Percentiles rank a stretch among this genome's conserved stretches.
Conservation (phyloP, 2,888 invertebrate genomes). For the Agriopis leucophaearia region DNA sequence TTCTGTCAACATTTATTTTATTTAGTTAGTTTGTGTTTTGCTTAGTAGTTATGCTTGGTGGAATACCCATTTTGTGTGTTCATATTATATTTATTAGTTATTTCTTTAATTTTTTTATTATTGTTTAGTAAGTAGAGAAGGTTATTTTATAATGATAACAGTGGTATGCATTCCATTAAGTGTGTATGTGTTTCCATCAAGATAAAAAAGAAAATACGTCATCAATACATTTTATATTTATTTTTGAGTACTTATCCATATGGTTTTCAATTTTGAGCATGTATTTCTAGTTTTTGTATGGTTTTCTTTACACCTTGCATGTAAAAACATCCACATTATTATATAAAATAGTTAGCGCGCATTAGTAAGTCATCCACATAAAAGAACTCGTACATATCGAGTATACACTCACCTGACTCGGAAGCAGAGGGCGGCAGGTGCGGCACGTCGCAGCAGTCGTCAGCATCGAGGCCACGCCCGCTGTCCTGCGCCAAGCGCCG, state of each 20-base stretch:
- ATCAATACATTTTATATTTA: neutral
- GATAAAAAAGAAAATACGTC: neutral
- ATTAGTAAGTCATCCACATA: constrained; percentile 15
- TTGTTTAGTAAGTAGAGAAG: neutral
- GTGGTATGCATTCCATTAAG: neutral
- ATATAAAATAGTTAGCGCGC: neutral
- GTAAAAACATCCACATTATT: neutral
- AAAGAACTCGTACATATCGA: constrained; percentile 23
- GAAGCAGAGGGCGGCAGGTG: constrained; percentile 83
- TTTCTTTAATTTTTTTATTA: neutral
- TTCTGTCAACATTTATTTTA: constrained; percentile 74
- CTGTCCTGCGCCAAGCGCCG: constrained; percentile 86
- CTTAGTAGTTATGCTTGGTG: constrained; percentile 28
- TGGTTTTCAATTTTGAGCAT: neutral
- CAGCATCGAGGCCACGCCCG: constrained; percentile 83
- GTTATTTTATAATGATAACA: neutral
- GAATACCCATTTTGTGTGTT: constrained; percentile 5
- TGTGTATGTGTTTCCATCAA: neutral
- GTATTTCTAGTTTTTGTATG: neutral
- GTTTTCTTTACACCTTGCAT: neutral
- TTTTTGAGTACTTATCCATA: neutral
- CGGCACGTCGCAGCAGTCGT: constrained; percentile 85
- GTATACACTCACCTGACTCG: constrained; percentile 72
- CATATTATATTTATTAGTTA: neutral
- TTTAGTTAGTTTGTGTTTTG: constrained; percentile 42